Percentiles rank a stretch among this genome's conserved stretches.
Conservation (phyloP, 2,797 vertebrate species). For the Lithobates sylvaticus region DNA sequence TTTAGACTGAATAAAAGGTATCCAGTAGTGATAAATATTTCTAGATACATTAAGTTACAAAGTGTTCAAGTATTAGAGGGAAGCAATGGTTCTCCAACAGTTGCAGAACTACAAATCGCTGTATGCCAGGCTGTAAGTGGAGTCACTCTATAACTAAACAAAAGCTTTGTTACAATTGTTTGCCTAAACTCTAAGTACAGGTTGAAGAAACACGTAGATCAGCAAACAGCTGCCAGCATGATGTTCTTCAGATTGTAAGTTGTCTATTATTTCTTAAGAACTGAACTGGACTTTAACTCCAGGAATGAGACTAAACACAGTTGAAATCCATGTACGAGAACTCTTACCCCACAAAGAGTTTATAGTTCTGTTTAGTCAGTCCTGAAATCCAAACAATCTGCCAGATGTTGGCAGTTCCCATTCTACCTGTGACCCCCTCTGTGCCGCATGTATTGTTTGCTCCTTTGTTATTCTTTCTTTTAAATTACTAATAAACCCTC, state of each 20-base stretch:
- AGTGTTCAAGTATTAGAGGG: not conserved
- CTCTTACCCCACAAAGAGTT: too few species aligned
- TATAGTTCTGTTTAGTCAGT: too few species aligned
- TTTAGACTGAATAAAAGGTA: conserved; percentile 22
- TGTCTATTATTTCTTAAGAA: not conserved
- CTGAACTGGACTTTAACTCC: not conserved
- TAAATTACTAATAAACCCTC: too few species aligned
- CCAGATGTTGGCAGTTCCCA: too few species aligned
- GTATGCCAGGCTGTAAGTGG: not conserved
- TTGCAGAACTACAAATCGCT: not conserved
- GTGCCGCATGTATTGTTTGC: too few species aligned
- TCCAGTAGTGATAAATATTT: conserved; percentile 36
- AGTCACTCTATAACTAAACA: not conserved
- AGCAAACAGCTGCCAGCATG: not conserved
- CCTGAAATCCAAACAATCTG: too few species aligned
- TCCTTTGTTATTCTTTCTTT: too few species aligned
- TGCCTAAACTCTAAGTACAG: not conserved
- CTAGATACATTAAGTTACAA: conserved; percentile 26
- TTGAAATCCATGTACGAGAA: not conserved
- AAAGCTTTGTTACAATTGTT: not conserved
- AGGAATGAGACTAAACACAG: not conserved
- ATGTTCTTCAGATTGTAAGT: not conserved
- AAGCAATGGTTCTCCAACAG: not conserved
- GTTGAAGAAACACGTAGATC: not conserved
- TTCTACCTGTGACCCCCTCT: too few species aligned